Base-by-base conservation (phyloP, 2,888 invertebrate genomes). In the Lepetodrilus schrolli region DNA sequence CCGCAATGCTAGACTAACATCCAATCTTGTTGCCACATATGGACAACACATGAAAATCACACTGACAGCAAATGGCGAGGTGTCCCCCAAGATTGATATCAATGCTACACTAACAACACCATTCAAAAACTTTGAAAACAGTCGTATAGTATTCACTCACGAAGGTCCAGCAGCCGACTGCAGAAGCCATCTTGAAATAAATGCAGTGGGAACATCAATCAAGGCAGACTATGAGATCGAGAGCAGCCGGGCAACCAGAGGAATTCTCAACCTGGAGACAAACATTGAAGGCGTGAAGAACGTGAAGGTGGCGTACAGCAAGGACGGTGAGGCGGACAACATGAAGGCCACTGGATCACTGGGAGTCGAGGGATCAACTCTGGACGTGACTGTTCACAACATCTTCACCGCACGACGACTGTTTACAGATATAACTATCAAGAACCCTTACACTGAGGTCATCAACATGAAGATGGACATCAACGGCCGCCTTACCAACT, bases 401-500 rank as follows among this genome's bases (percentile, higher is more conserved):
- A 26, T 38, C 23, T 43, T 43, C 7, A 43, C n/a, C 4, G n/a
- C 10, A 47, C 20, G 68, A 7, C 38, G 43, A 0, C 38, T 68
- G 10, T 38, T 17, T 20, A 68, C 68, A 3, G 17, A 68, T 7
- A 43, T 68, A 21, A 26, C 43, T 4, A 5, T 82, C 3, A 78
- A 71, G 7, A 72, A 74, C 8, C 83, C 82, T 2, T 80, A 74
- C 38, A 77, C 80, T 4, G 75, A 78, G 20, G 75, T 78, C 21
- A 74, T 78, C 8, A 49, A 49, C 7, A 36, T 74, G n/a, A 72
- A 66, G 20, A 7, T 78, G 0, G 65, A 73, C 48, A 48, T 74
- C 37, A 74, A 74, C 17, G 43, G 68, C 4, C 20, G 47, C 13
- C 47, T 47, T 26, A 43, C 21, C 7, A 47, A 23, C 38, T 68